Conservation (phyloP, 37 sponge, comb jelly and placozoan genomes). For the Axinella damicornis region DNA sequence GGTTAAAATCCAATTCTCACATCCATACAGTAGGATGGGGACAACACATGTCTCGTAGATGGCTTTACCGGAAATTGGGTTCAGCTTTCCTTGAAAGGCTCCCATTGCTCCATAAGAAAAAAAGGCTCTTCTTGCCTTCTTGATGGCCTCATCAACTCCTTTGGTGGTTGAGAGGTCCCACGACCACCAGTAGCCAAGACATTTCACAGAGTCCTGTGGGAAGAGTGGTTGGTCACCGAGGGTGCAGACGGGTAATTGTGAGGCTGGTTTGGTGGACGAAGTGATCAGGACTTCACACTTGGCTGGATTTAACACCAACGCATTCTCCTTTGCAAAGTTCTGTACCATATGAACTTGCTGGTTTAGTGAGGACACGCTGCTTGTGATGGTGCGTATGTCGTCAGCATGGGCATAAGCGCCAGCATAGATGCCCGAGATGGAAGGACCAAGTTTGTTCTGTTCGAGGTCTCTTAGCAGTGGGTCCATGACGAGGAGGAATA, state of each 20-base stretch:
- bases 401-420: slow-evolving; percentile 31
- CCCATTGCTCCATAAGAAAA: slow-evolving; percentile 11
- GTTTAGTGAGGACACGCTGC: not conserved
- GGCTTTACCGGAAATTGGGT: slow-evolving; percentile 13
- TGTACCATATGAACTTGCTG: slow-evolving; percentile 4
- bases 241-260: not conserved
- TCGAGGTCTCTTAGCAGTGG: slow-evolving; percentile 6
- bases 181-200: slow-evolving; percentile 25
- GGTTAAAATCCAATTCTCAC: slow-evolving; percentile 4
- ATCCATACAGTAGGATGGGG: not conserved
- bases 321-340: slow-evolving; percentile 1
- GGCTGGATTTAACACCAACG: slow-evolving; percentile 9
- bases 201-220: not conserved
- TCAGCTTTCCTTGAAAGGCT: slow-evolving; percentile 35
- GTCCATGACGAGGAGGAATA: slow-evolving; percentile 26
- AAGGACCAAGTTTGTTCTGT: not conserved
- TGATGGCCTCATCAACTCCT: slow-evolving; percentile 5
- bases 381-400: slow-evolving; percentile 9
- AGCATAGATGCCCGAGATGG: not conserved
- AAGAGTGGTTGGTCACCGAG: not conserved
- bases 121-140: slow-evolving; percentile 21
- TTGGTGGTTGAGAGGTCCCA: slow-evolving; percentile 13
- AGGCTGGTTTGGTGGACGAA: not conserved
- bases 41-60: slow-evolving; percentile 11
- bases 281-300: slow-evolving; percentile 33